Evolutionary conservation across 2,797 vertebrate genomes (phyloP).

Genomic region (Botia almorhae): DNA sequence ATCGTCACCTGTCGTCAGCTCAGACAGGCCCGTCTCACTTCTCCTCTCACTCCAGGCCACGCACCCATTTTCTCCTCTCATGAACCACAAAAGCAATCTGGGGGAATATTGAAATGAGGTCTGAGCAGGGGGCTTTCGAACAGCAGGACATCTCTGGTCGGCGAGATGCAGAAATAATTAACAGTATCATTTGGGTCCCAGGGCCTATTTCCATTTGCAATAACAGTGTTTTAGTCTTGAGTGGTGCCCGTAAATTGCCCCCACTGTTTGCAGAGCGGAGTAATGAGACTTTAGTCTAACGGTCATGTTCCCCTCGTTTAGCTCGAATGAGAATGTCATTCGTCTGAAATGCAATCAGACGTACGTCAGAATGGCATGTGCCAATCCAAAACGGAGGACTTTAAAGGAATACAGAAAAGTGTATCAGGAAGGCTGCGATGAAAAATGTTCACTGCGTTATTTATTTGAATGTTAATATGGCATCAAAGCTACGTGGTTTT

Average conservation of each 20-base stretch:
- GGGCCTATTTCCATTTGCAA: constrained; percentile 71
- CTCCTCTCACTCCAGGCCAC: constrained; percentile 34
- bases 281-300: constrained; percentile 76
- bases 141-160: constrained; percentile 47
- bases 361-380: constrained; percentile 71
- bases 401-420: constrained; percentile 62
- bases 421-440: not conserved
- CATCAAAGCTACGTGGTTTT: not conserved
- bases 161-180: constrained; percentile 74
- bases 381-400: constrained; percentile 63
- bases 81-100: constrained; percentile 64
- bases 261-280: constrained; percentile 66
- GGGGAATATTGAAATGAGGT: constrained; percentile 78
- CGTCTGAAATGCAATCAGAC: constrained; percentile 68
- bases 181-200: constrained; percentile 75
- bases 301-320: constrained; percentile 77
- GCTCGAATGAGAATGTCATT: constrained; percentile 76
- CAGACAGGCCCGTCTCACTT: constrained; percentile 16
- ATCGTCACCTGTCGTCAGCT: constrained; percentile 51
- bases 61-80: constrained; percentile 53
- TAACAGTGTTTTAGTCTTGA: constrained; percentile 60
- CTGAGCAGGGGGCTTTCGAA: constrained; percentile 54
- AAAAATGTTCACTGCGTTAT: not conserved
- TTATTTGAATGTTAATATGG: not conserved
- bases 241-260: constrained; percentile 73